phyloP scores from a whole-genome alignment of 2,113 vertebrate species.

The Zosterops lateralis region DNA sequence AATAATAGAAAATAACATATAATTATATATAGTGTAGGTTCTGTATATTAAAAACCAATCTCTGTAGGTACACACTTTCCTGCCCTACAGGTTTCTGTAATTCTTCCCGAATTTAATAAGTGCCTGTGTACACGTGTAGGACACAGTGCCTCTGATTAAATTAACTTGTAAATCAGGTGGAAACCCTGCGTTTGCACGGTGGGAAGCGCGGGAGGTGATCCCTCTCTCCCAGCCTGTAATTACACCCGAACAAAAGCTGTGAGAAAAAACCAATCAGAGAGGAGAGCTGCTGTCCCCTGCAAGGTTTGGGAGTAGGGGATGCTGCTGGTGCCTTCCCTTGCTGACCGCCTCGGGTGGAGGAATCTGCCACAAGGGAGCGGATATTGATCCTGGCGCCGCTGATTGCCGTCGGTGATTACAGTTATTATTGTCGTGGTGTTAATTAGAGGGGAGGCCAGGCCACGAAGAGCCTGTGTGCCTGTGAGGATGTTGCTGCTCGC shows the following conservation, averaged over 20 bases:
- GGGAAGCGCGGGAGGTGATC: background rate
- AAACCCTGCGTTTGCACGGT: background rate
- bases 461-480: accelerated
- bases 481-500: background rate
- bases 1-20: background rate
- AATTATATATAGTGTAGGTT: background rate
- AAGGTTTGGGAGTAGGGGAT: background rate
- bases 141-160: conserved; percentile 30
- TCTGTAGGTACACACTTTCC: background rate
- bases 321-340: background rate
- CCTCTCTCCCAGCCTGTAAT: background rate
- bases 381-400: background rate
- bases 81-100: conserved; percentile 11
- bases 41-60: background rate
- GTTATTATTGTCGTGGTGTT: background rate
- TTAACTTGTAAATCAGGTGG: conserved; percentile 60
- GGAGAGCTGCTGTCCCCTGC: background rate
- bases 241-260: background rate
- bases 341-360: background rate
- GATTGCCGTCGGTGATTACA: background rate
- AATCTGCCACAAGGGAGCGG: background rate
- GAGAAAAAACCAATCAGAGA: background rate
- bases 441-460: background rate
- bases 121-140: conserved; percentile 5
- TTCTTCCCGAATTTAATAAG: conserved; percentile 23